Evolutionary conservation across 2,888 invertebrate species (phyloP), one percentile per base, ranked within the genome.

Genomic region (Baronia brevicornis): DNA sequence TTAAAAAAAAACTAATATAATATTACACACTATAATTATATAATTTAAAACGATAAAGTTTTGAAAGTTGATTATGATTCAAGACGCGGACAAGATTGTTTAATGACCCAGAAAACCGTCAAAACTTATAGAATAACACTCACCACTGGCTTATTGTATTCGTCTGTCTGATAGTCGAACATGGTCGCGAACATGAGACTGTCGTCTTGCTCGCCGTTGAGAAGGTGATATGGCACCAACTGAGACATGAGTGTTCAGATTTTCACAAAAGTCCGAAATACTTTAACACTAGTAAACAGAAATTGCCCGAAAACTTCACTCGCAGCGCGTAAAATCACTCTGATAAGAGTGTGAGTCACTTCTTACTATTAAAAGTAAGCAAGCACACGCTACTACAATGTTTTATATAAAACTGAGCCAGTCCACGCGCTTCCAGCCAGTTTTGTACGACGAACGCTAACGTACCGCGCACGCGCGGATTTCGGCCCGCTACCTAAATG

Each of bases 171-270:
- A 60, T 79, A 82, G 39, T 85, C 85, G 61, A 85, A 85, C 85
- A 85, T 85, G 44, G 84, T 85, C 48, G 84, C 79, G 71, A 84
- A 84, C 84, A 84, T 82, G 24, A 84, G 84, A 77, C 80, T 74
- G 54, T 85, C 85, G 73, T 84, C 85, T 59, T 77, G 80, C 59
- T 84, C 85, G 74, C 77, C 54, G 68, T 58, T 77, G 57, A 63
- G 51, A 41, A 70, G 63, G 60, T 80, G 66, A 60, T 78, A 87
- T 39, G 88, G 88, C 77, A 88, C 88, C 86, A 86, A 68, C 79
- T 87, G 88, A 80, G 87, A 88, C 88, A 88, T 88, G 77, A 84
- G 86, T 35, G 25, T 25, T 25, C 80, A 59, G 60, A 54, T 57
- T 65, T 77, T 65, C 67, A 67, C 67, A 57, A 66, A 51, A 32